phyloP scores from a whole-genome alignment of 2,113 vertebrate genomes.

The Neopipo cinnamomea region DNA sequence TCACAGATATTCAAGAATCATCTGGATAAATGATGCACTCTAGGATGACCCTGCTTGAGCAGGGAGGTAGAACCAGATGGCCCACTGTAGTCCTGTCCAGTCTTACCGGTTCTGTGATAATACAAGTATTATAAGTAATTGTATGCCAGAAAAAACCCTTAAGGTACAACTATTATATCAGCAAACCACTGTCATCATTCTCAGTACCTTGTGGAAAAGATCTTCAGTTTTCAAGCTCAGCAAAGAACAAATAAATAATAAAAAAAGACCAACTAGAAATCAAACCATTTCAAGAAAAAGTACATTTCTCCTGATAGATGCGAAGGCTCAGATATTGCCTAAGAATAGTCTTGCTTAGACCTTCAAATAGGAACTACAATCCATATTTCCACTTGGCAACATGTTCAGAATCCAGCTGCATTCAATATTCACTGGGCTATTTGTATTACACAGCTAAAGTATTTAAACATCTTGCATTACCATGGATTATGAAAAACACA shows the following conservation, averaged over 20 bases:
- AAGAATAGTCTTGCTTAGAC: background rate
- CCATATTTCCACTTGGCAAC: background rate
- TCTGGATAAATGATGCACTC: background rate
- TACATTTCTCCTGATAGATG: background rate
- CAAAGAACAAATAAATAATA: background rate
- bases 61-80: background rate
- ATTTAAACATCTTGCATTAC: background rate
- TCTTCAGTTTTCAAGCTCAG: background rate
- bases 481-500: background rate
- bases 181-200: background rate
- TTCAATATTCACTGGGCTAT: background rate
- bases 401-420: background rate
- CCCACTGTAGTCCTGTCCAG: background rate
- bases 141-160: rapidly evolving
- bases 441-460: background rate
- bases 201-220: background rate
- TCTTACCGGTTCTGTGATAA: background rate
- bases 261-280: background rate
- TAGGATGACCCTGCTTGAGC: background rate
- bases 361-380: background rate
- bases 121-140: background rate
- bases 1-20: background rate
- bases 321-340: background rate
- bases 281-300: background rate
- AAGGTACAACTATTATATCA: background rate